Conservation (phyloP, 2,888 invertebrate genomes). For the Philereme vetulata region DNA sequence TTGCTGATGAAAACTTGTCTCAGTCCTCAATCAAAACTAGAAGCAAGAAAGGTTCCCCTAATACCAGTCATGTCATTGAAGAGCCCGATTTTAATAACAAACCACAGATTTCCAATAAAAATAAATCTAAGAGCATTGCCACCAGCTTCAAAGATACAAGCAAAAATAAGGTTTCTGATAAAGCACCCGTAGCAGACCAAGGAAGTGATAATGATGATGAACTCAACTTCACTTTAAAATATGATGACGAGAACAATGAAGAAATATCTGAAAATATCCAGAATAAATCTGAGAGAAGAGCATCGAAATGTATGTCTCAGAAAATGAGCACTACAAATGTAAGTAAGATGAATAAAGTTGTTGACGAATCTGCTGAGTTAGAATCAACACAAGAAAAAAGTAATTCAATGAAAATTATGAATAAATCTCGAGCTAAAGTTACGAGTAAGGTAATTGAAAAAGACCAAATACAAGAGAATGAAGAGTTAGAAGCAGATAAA, state of each 20-base stretch:
- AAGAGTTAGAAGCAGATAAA: too few species aligned
- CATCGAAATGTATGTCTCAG: conserved; percentile 13
- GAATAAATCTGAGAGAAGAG: conserved; percentile 6
- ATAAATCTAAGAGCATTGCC: conserved; percentile 2
- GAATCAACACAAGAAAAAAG: conserved; percentile 12
- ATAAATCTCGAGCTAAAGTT: conserved; percentile 7
- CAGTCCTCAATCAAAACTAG: conserved; percentile 23
- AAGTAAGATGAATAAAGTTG: conserved; percentile 9
- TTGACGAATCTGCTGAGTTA: conserved; percentile 15
- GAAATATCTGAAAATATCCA: conserved; percentile 8
- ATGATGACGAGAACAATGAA: conserved; percentile 24
- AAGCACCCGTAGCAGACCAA: conserved; percentile 7
- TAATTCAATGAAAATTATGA: conserved; percentile 3
- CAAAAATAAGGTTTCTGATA: conserved; percentile 3
- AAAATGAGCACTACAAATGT: conserved; percentile 14
- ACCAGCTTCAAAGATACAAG: conserved; percentile 7
- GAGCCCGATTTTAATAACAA: conserved; percentile 1
- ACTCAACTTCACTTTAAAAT: conserved; percentile 31
- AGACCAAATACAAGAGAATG: too few species aligned
- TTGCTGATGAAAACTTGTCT: conserved; percentile 22
- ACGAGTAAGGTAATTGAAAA: conserved; percentile 3
- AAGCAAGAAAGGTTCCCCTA: conserved; percentile 12
- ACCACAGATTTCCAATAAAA: not conserved
- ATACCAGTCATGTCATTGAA: conserved; percentile 11
- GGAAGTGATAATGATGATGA: conserved; percentile 26